Base-by-base conservation (phyloP, 2,888 invertebrate genomes). In the Melanchra persicariae region DNA sequence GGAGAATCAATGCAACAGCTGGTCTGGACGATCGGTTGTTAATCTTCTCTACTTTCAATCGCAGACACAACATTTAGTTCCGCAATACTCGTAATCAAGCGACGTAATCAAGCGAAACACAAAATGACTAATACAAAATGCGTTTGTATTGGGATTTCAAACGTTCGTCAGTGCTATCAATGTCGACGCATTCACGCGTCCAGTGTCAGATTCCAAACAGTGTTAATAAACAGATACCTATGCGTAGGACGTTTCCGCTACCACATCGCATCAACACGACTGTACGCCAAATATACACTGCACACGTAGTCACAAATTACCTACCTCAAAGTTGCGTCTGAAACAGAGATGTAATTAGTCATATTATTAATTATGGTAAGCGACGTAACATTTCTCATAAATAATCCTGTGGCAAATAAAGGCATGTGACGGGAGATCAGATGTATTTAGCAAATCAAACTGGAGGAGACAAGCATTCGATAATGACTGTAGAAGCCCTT, bases 241-340 rank as follows among this genome's bases (percentile, higher is more conserved):
- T 82, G 90, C 88, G 91, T 91, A 89, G 90, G 90, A 85, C 77
- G 90, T 85, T 91, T 91, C 91, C 89, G 89, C 81, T 87, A 85
- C 79, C 71, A 80, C 81, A 86, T 85, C 77, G 75, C 84, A 87
- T 83, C 80, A 83, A 87, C 84, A 83, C 80, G 71, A 82, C 59
- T 76, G 80, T 81, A 82, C 79, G 85, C 87, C 88, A 89, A 89
- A 88, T 86, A 85, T 82, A 84, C 77, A 82, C 71, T 82, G 74
- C 84, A 71, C 81, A 83, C 74, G 75, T 81, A 85, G 75, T 84
- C 78, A 79, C 84, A 83, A 74, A 69, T 67, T 63, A 63, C 66
- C 66, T 60, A 52, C 40, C n/a, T n/a, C n/a, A n/a, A 58, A 73
- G 49, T 73, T 79, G 59, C 75, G 80, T 80, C 84, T 76, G 62